Evolutionary conservation across 2,113 vertebrate species (phyloP), one percentile per base, ranked within the genome.

Genomic region (Mastomys natalensis): DNA sequence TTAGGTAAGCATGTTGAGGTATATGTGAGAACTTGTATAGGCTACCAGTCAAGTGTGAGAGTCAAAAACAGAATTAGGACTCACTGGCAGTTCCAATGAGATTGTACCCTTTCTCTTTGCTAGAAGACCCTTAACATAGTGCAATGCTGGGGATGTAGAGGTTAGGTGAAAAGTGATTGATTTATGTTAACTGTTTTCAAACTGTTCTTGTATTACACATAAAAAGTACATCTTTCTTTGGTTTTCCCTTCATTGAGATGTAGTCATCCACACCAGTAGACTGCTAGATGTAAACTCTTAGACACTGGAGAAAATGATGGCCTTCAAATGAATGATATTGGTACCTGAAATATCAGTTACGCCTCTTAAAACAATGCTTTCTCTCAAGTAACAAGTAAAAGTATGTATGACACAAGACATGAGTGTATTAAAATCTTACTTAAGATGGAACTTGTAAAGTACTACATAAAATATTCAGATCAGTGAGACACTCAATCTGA

Each of bases 401-500:
- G 98, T 99, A 22, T 98, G 97, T 62, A 99, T 98, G 48, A 99
- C 99, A 7, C 99, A 99, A 86, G 98, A 99, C 96, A 99, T 99
- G 99, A 99, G 99, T 98, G 93, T 99, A 94, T 99, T 99, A 99
- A 99, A 98, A 98, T 99, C 99, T 11, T 99, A 99, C 97, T 98
- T 99, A 98, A 98, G 99, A 99, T 90, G 99, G 99, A 11, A 98
- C 99, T 55, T 95, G 92, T 1, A 99, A 99, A 99, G 97, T 99
- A 21, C 98, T 99, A 95, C 99, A 99, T 97, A 98, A 99, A 77
- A 99, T 99, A 97, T 99, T 98, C 98, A 95, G 78, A 96, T 55
- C 55, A 17, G 70, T 77, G 96, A 97, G 37, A 91, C 93, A 34
- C 94, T 90, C 77, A 95, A 94, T 90, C 68, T 66, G 91, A 87